phyloP scores from a whole-genome alignment of 2,113 vertebrate species.

The Plectropomus leopardus region DNA sequence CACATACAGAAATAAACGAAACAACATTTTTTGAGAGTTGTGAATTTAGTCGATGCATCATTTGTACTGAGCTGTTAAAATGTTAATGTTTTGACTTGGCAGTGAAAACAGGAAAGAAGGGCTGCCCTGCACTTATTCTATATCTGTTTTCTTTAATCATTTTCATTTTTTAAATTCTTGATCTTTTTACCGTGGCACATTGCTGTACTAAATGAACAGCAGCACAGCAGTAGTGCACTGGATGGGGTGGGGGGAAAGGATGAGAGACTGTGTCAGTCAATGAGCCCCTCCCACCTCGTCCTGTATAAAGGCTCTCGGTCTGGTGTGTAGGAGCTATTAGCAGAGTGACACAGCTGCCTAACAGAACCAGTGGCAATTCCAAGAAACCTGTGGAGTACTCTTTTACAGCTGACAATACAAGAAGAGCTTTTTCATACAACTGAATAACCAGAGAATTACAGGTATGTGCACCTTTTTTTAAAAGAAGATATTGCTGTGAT shows the following conservation, averaged over 20 bases:
- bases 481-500: constrained; percentile 25
- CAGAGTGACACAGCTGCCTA: constrained; percentile 86
- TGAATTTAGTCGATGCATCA: neutral
- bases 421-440: constrained; percentile 62
- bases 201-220: constrained; percentile 26
- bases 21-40: neutral
- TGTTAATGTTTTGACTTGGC: neutral
- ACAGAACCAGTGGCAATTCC: constrained; percentile 75
- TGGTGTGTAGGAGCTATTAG: constrained; percentile 86
- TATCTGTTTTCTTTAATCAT: neutral
- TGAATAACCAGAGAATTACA: constrained; percentile 77
- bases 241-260: constrained; percentile 68
- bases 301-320: constrained; percentile 85
- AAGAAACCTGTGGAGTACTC: constrained; percentile 82
- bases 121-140: neutral
- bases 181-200: constrained; percentile 18
- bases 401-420: constrained; percentile 68
- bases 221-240: constrained; percentile 30
- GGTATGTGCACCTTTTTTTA: constrained; percentile 80
- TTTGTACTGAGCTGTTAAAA: neutral
- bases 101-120: neutral
- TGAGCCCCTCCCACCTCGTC: constrained; percentile 85
- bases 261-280: constrained; percentile 73
- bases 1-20: neutral
- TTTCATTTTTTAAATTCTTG: constrained; percentile 12